Conservation (phyloP, 2,797 vertebrate genomes). For the Myoxocephalus aenaeus region DNA sequence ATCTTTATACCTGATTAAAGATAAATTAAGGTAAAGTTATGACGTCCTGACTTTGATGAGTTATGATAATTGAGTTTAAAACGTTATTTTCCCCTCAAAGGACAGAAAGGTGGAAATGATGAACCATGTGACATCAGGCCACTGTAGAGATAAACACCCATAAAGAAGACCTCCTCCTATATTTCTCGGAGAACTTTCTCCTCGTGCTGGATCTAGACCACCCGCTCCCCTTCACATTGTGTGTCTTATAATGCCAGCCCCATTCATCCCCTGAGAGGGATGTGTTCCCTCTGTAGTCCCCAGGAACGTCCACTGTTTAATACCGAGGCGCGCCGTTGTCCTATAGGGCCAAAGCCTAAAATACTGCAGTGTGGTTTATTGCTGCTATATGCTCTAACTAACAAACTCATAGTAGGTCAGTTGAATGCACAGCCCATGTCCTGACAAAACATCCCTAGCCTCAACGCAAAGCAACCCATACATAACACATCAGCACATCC, state of each 20-base stretch:
- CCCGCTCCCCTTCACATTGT: conserved; percentile 1
- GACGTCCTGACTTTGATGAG: neutral
- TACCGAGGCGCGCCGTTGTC: conserved; percentile 61
- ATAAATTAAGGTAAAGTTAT: conserved; percentile 21
- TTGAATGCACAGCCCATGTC: conserved; percentile 52
- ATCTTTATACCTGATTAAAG: neutral
- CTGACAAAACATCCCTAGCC: conserved; percentile 33
- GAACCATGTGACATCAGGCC: neutral
- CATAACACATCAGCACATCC: conserved; percentile 1
- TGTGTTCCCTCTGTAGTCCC: conserved; percentile 11
- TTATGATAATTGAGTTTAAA: conserved; percentile 2
- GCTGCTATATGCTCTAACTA: conserved; percentile 69
- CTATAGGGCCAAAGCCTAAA: conserved; percentile 79
- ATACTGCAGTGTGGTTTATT: conserved; percentile 88
- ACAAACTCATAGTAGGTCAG: conserved; percentile 69
- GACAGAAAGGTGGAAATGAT: neutral
- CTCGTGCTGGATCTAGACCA: neutral
- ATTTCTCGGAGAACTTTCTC: conserved; percentile 16
- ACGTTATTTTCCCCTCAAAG: neutral
- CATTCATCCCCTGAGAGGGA: neutral
- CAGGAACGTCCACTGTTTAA: conserved; percentile 42
- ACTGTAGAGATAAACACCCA: conserved; percentile 2
- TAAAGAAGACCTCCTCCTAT: conserved; percentile 7
- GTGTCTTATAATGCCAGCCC: neutral
- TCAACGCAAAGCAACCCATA: neutral